Conservation (phyloP, 2,113 vertebrate species). For the Chitala chitala region DNA sequence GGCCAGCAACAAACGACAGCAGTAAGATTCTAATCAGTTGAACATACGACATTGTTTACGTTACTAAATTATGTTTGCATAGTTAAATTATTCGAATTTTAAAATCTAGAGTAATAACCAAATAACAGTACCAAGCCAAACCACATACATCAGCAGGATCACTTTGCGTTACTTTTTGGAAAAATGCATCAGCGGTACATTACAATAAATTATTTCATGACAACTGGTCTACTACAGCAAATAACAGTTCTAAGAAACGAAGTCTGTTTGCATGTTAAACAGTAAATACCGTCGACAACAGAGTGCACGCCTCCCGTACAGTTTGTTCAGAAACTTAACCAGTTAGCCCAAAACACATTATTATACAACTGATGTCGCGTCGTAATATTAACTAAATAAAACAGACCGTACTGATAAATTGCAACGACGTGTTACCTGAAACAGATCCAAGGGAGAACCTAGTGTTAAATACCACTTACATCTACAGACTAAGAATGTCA, state of each 20-base stretch:
- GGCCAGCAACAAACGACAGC: neutral
- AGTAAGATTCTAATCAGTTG: neutral
- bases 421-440: neutral
- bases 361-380: neutral
- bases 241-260: neutral
- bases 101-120: no score
- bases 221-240: no score
- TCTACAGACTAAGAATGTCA: neutral
- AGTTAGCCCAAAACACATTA: neutral
- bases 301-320: neutral
- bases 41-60: neutral
- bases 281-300: neutral
- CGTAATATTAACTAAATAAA: neutral
- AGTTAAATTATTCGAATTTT: no score
- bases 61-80: neutral
- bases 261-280: neutral
- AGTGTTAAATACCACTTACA: neutral
- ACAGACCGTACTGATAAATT: neutral
- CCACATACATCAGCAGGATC: no score
- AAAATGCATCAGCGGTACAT: no score
- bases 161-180: no score
- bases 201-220: no score
- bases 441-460: no score
- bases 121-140: no score
- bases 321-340: constrained; percentile 2